Percentiles rank a stretch among this genome's conserved stretches.
Conservation (phyloP, 2,888 invertebrate genomes). For the Drosophila colorata region DNA sequence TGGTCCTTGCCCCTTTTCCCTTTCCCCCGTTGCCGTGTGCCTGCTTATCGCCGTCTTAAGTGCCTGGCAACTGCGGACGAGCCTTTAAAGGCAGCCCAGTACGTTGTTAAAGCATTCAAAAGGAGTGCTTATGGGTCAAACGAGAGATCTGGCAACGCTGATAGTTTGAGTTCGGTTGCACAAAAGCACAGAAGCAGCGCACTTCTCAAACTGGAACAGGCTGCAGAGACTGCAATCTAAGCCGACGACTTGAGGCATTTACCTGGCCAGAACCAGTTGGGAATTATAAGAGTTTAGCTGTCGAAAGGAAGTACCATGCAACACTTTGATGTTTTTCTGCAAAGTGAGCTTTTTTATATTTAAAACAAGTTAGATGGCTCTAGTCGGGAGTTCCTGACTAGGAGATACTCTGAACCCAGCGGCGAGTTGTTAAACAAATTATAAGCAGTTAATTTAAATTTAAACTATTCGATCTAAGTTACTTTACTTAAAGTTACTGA, state of each 20-base stretch:
- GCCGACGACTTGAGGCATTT: neutral
- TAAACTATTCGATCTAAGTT: too few species aligned
- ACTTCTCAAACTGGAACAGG: constrained; percentile 6
- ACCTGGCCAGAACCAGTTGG: neutral
- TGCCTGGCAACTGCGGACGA: constrained; percentile 19
- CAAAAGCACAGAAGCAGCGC: too few species aligned
- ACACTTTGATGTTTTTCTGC: too few species aligned
- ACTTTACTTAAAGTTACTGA: too few species aligned
- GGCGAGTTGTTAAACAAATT: too few species aligned
- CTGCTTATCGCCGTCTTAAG: constrained; percentile 35
- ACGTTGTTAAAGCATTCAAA: constrained; percentile 16
- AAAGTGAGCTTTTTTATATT: too few species aligned
- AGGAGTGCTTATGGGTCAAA: constrained; percentile 7
- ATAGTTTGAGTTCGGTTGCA: constrained; percentile 12
- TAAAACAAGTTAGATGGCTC: too few species aligned
- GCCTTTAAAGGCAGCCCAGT: constrained; percentile 21
- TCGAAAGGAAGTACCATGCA: too few species aligned
- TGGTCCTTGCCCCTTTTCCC: too few species aligned
- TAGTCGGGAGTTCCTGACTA: too few species aligned
- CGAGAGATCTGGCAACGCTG: constrained; percentile 41
- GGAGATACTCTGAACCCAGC: too few species aligned
- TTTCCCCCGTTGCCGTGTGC: neutral
- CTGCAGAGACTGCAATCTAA: neutral
- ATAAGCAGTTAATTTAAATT: too few species aligned
- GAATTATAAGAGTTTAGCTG: neutral